Conservation (phyloP, 2,797 vertebrate genomes). For the Urophycis tenuis region DNA sequence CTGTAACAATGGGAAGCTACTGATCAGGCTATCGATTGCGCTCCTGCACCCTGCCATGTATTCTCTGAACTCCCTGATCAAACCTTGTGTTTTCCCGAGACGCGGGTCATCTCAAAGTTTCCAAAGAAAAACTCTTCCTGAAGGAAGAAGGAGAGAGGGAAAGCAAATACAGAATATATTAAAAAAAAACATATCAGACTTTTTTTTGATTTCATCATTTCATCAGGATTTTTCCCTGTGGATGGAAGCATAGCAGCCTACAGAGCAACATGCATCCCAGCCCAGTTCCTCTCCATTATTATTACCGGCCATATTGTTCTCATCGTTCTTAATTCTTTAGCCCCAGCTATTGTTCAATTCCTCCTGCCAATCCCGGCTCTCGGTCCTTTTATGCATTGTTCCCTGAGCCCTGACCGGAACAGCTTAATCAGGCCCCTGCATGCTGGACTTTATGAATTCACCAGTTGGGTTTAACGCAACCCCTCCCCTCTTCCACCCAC, state of each 20-base stretch:
- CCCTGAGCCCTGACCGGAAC: not conserved
- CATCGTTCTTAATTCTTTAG: not conserved
- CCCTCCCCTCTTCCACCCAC: slow-evolving; percentile 8
- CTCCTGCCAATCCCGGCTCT: not conserved
- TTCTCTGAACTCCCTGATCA: too few relatives aligned
- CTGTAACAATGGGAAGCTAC: not conserved
- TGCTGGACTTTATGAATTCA: too few relatives aligned
- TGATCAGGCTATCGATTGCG: too few relatives aligned
- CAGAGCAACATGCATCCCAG: too few relatives aligned
- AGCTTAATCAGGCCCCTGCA: too few relatives aligned
- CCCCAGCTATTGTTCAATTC: not conserved
- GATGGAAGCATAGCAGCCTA: too few relatives aligned
- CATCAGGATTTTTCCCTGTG: too few relatives aligned
- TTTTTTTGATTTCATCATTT: too few relatives aligned
- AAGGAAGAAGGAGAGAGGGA: not conserved
- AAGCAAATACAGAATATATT: not conserved
- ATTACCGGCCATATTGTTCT: not conserved
- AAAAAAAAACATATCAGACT: too few relatives aligned
- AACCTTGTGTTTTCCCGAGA: too few relatives aligned
- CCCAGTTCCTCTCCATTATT: not conserved
- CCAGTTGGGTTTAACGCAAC: not conserved
- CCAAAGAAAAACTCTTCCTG: not conserved
- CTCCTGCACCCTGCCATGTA: too few relatives aligned
- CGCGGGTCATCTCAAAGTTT: too few relatives aligned
- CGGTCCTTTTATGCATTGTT: not conserved